These are phyloP conservation scores for Apantesis nais DNA, from an alignment of 2,888 invertebrate genomes.

Conservation along the genomic window DNA sequence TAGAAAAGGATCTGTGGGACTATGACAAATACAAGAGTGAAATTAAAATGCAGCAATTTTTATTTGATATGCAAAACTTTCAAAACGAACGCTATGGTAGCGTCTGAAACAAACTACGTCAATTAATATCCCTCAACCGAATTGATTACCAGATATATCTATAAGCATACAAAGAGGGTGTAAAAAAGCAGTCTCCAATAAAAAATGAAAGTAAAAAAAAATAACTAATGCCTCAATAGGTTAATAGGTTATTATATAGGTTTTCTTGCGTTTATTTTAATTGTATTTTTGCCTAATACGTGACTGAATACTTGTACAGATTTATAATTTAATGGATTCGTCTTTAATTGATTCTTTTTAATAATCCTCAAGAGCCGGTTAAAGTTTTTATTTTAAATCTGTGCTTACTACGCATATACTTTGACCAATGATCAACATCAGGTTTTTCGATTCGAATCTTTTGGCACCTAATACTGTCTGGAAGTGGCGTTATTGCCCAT, in stretches of 20 bases:
- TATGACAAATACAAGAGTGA: background rate
- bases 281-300: background rate
- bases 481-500: too few relatives aligned
- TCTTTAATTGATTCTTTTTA: background rate
- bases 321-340: background rate
- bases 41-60: background rate
- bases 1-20: too few relatives aligned
- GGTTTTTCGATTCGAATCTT: too few relatives aligned
- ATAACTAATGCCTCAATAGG: background rate
- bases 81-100: background rate
- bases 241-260: too few relatives aligned
- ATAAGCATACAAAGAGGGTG: background rate
- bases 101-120: background rate
- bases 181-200: background rate
- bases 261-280: background rate
- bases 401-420: background rate
- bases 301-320: background rate
- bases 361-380: background rate
- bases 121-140: background rate
- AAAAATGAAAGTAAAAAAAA: background rate
- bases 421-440: constrained; percentile 1
- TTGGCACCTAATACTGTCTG: too few relatives aligned
- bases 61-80: background rate
- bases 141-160: background rate
- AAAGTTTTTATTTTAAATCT: background rate